phyloP scores from a whole-genome alignment of 1,140 invertebrate genomes.

The Drosophila simulans region DNA sequence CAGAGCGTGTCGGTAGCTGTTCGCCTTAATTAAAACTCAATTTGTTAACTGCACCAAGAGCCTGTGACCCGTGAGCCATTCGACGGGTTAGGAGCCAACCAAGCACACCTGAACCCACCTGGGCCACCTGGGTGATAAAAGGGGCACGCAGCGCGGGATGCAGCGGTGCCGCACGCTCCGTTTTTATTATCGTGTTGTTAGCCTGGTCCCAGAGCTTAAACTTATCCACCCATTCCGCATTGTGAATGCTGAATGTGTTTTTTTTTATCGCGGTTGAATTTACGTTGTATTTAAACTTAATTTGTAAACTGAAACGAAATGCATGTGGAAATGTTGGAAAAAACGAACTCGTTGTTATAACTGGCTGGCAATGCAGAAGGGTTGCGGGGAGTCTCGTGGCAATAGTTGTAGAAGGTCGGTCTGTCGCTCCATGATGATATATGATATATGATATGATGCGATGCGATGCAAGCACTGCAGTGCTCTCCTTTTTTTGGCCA shows the following conservation, averaged over 20 bases:
- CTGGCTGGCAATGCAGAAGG: background rate
- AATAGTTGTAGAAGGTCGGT: background rate
- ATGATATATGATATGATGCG: conserved; percentile 17
- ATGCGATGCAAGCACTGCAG: background rate
- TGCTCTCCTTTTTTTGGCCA: background rate
- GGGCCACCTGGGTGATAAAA: background rate
- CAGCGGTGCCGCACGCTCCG: conserved; percentile 1
- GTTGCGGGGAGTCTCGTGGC: no score
- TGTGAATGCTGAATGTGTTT: conserved; percentile 32
- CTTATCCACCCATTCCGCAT: conserved; percentile 1
- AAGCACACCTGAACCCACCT: conserved; percentile 3
- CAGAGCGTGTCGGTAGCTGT: conserved; percentile 39
- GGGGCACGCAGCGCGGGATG: no score
- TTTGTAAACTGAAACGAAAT: conserved; percentile 74
- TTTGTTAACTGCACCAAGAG: conserved; percentile 43
- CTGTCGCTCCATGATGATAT: conserved; percentile 33
- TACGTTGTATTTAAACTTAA: conserved; percentile 66
- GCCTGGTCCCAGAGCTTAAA: conserved; percentile 1
- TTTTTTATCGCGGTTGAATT: conserved; percentile 81
- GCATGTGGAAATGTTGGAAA: conserved; percentile 75
- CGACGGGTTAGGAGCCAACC: background rate
- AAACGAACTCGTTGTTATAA: conserved; percentile 52
- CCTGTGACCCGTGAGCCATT: conserved; percentile 12
- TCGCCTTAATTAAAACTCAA: conserved; percentile 58
- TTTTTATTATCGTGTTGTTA: conserved; percentile 18